Evolutionary conservation across 2,113 vertebrate genomes (phyloP).

Genomic region (Otolemur garnettii): DNA sequence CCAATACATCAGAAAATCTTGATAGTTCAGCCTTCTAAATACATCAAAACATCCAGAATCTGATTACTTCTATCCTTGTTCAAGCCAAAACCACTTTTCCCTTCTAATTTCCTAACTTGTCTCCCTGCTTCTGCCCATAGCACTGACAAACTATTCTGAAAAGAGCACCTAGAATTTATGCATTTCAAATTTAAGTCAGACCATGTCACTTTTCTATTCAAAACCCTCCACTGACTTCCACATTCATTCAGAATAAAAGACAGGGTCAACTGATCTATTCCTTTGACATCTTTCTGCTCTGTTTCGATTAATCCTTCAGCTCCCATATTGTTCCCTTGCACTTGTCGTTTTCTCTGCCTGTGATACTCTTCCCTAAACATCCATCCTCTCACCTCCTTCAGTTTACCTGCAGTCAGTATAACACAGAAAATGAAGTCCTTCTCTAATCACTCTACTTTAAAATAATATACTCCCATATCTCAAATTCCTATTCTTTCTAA

Average conservation of each 20-base stretch:
- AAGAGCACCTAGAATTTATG: constrained; percentile 22
- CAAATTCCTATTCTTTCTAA: not conserved
- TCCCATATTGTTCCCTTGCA: not conserved
- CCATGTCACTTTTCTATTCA: constrained; percentile 5
- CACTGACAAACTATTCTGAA: not conserved
- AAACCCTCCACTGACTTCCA: not conserved
- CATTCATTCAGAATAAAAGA: constrained; percentile 7
- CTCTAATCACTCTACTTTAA: not conserved
- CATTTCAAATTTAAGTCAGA: not conserved
- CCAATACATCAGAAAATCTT: not conserved
- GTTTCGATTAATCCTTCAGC: not conserved
- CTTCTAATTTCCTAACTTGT: not conserved
- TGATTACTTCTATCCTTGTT: not conserved
- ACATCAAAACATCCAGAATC: not conserved
- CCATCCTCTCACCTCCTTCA: not conserved
- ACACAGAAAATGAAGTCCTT: not conserved
- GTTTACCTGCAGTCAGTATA: not conserved
- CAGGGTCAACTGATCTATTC: not conserved
- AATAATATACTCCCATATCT: not conserved
- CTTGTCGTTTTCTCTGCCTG: not conserved
- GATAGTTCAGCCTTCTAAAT: not conserved
- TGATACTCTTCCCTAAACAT: not conserved
- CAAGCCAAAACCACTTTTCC: not conserved
- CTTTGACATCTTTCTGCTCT: not conserved
- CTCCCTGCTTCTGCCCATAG: not conserved